These are phyloP conservation scores for Lydus trimaculatus DNA, from an alignment of 2,888 invertebrate genomes.

Conservation along the genomic window DNA sequence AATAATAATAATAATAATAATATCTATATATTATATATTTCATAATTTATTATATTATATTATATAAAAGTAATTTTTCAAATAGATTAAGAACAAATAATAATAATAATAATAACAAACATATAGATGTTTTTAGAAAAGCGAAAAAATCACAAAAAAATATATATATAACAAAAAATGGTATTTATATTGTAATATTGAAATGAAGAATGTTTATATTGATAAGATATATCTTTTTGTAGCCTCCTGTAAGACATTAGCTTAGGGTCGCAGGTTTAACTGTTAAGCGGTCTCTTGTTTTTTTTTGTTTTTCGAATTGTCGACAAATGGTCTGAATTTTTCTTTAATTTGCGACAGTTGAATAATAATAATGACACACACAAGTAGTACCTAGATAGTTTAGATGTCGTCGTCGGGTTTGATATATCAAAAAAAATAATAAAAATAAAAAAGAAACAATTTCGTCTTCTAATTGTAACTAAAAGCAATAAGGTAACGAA, in stretches of 20 bases:
- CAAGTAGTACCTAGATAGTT: too few species aligned
- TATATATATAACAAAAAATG: slow-evolving; percentile 41
- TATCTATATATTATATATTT: slow-evolving; percentile 45
- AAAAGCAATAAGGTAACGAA: slow-evolving; percentile 62
- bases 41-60: slow-evolving; percentile 61
- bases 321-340: too few species aligned
- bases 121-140: slow-evolving; percentile 61
- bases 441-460: slow-evolving; percentile 19
- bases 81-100: slow-evolving; percentile 56
- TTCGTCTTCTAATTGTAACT: slow-evolving; percentile 62
- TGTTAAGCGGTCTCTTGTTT: slow-evolving; percentile 51
- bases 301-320: not conserved
- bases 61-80: slow-evolving; percentile 60
- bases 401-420: slow-evolving; percentile 4
- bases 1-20: too few species aligned
- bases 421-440: slow-evolving; percentile 49
- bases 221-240: slow-evolving; percentile 60
- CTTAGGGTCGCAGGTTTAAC: slow-evolving; percentile 60
- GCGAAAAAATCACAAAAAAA: slow-evolving; percentile 18
- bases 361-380: slow-evolving; percentile 11
- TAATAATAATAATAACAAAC: slow-evolving; percentile 49
- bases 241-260: slow-evolving; percentile 60
- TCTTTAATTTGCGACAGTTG: too few species aligned
- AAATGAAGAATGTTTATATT: slow-evolving; percentile 58
- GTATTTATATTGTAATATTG: slow-evolving; percentile 58